Conservation (phyloP, 2,113 vertebrate species). For the Mionectes macconnelli region DNA sequence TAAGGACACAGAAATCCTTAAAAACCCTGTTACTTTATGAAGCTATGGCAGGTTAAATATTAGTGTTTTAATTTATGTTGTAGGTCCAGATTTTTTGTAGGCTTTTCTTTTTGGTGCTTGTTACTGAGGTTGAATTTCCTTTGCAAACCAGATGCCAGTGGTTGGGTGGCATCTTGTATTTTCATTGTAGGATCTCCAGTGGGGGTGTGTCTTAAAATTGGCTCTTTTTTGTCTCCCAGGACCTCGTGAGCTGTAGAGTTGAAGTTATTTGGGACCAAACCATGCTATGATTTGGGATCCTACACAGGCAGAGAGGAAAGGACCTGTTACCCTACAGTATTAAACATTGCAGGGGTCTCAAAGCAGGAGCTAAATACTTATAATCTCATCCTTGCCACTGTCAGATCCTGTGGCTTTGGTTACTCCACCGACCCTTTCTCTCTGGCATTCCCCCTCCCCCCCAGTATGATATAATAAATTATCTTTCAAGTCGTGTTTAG, state of each 20-base stretch:
- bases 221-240: background rate
- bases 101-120: background rate
- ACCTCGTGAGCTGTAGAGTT: background rate
- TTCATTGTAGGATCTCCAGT: background rate
- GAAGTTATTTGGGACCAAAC: background rate
- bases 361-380: background rate
- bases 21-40: background rate
- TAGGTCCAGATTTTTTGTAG: background rate
- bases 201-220: fast-evolving
- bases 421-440: background rate
- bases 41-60: background rate
- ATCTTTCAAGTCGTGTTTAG: background rate
- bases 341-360: background rate
- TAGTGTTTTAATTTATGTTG: background rate
- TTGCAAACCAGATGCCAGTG: background rate
- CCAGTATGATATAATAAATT: background rate
- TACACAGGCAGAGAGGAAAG: background rate
- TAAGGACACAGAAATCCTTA: background rate
- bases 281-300: background rate
- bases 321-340: background rate
- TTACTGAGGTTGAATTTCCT: background rate
- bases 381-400: background rate
- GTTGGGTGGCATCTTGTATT: background rate
- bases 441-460: background rate
- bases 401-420: background rate